Percentiles rank a stretch among this genome's conserved stretches.
These are phyloP conservation scores for Apodemia zela DNA, from an alignment of 2,888 invertebrate genomes.

Conservation along the genomic window DNA sequence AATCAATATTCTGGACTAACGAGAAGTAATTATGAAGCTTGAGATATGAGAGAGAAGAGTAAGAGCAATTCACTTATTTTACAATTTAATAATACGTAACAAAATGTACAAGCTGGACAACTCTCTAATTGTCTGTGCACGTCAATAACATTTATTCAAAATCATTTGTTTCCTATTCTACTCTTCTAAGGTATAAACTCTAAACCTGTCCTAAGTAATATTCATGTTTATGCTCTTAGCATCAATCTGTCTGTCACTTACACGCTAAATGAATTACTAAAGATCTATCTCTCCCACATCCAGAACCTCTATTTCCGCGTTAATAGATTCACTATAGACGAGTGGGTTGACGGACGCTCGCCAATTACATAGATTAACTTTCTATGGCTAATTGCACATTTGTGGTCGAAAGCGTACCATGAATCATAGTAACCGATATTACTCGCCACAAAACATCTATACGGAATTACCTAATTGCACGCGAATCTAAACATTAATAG, in stretches of 20 bases:
- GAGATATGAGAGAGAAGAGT: no score
- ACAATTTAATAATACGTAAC: background rate
- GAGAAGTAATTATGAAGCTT: background rate
- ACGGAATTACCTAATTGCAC: conserved; percentile 28
- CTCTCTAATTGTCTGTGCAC: background rate
- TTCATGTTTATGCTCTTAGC: conserved; percentile 12
- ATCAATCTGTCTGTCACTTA: conserved; percentile 9
- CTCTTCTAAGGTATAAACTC: background rate
- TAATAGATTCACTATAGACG: conserved; percentile 47
- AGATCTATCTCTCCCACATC: conserved; percentile 46
- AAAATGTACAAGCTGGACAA: background rate
- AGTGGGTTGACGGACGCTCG: conserved; percentile 59
- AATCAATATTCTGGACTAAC: background rate
- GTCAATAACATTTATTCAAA: background rate
- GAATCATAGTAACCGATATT: conserved; percentile 38
- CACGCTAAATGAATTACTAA: conserved; percentile 21
- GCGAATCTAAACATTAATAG: conserved; percentile 20
- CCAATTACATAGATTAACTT: conserved; percentile 68
- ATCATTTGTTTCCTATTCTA: background rate
- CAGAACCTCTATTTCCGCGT: conserved; percentile 52
- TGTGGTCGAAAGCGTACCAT: conserved; percentile 42
- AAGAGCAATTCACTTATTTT: background rate
- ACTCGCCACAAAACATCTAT: conserved; percentile 15
- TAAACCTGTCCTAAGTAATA: conserved; percentile 8
- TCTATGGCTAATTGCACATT: conserved; percentile 62